phyloP scores from a whole-genome alignment of 2,113 vertebrate genomes.

The Chloropsis hardwickii region DNA sequence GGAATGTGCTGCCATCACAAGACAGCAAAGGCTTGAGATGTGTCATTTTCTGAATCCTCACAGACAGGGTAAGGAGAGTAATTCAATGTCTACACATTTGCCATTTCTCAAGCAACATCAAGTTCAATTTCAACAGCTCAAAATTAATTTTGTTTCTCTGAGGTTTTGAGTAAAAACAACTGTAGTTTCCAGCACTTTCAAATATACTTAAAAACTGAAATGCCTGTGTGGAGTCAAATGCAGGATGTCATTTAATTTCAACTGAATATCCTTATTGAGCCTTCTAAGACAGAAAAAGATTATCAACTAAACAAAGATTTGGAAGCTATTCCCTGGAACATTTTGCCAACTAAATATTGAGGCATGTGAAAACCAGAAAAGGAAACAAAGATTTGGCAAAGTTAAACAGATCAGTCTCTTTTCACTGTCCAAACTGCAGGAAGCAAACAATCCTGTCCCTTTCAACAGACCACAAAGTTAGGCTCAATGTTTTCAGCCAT shows the following conservation, averaged over 20 bases:
- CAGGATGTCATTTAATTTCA: not conserved
- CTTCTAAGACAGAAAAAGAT: not conserved
- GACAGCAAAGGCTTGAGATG: not conserved
- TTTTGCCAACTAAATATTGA: not conserved
- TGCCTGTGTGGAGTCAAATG: not conserved
- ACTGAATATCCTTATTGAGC: not conserved
- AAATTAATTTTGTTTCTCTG: not conserved
- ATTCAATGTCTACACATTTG: fast-evolving
- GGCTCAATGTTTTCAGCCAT: not conserved
- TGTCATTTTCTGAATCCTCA: not conserved
- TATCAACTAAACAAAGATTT: not conserved
- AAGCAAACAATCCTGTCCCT: not conserved
- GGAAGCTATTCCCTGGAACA: not conserved
- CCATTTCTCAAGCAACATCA: not conserved
- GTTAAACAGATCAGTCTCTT: not conserved
- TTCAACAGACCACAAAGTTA: not conserved
- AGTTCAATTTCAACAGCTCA: not conserved
- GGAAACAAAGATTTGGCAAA: constrained; percentile 2
- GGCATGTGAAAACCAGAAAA: not conserved
- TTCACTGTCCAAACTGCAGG: not conserved
- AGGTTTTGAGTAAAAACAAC: not conserved
- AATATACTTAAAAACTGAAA: not conserved
- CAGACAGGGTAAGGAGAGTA: not conserved
- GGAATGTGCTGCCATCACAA: not conserved
- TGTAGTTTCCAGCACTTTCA: not conserved